Evolutionary conservation across 1,140 invertebrate species (phyloP).

Genomic region (Bursaphelenchus mucronatus): DNA sequence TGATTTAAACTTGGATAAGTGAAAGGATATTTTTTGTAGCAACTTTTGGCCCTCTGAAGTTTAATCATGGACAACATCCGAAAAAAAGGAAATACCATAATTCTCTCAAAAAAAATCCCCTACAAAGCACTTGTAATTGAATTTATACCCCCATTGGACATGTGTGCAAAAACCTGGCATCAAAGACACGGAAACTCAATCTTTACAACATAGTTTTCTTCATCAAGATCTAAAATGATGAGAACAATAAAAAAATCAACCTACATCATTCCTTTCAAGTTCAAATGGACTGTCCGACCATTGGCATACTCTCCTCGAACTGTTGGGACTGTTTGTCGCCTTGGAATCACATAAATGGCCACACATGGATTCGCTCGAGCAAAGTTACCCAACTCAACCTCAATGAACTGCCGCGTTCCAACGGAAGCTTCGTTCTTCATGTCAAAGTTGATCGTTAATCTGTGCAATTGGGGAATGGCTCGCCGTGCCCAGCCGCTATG

Average conservation of each 20-base stretch:
- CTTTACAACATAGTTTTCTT: too few relatives aligned
- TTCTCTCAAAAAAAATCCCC: too few relatives aligned
- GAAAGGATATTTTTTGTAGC: too few relatives aligned
- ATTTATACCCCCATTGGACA: too few relatives aligned
- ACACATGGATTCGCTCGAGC: constrained; percentile 37
- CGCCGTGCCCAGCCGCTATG: constrained; percentile 33
- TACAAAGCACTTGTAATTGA: too few relatives aligned
- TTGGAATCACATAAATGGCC: constrained; percentile 45
- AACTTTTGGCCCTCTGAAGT: too few relatives aligned
- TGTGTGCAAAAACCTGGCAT: too few relatives aligned
- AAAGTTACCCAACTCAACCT: constrained; percentile 30
- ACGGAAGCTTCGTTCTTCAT: constrained; percentile 34
- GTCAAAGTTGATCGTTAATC: constrained; percentile 38
- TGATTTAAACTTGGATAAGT: too few relatives aligned
- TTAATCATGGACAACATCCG: too few relatives aligned
- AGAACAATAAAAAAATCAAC: neutral
- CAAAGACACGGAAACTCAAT: too few relatives aligned
- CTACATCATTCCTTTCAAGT: constrained; percentile 38
- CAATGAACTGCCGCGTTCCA: constrained; percentile 45
- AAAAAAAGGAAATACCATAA: too few relatives aligned
- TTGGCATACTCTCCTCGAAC: constrained; percentile 48
- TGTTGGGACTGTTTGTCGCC: constrained; percentile 29
- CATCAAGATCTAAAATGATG: neutral
- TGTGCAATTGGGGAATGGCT: constrained; percentile 39
- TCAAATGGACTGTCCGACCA: constrained; percentile 41